Evolutionary conservation across 1,140 invertebrate genomes (phyloP), one percentile per base, ranked within the genome.

Genomic region (Hirudo medicinalis): DNA sequence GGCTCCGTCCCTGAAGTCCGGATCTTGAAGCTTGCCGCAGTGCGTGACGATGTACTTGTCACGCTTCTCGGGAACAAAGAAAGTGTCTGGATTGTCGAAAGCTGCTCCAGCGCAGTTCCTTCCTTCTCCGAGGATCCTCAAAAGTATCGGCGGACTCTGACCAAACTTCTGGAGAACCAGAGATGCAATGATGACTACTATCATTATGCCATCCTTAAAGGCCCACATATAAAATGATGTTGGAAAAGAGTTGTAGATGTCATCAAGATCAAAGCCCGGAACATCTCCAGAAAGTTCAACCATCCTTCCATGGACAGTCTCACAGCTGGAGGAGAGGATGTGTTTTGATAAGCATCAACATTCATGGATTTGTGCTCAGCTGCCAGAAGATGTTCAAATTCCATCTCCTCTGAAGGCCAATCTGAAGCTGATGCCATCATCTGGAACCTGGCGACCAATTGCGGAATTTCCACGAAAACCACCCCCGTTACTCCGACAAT

Each of bases 1-100:
- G 11, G 57, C 57, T 25, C 57, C 57, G 29, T 63, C 57, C 57
- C 57, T 63, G 57, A 25, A 63, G 29, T 63, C 57, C 11, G 57
- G 29, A 49, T 49, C 43, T 49, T 49, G 43, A 17, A 49, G 43
- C 43, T 49, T 49, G 43, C 43, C 43, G 43, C 43, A 49, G 69
- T 54, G 53, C 5, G 36, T 22, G 69, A 70, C 43, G 57, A 73
- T 73, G 69, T 73, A 73, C n/a, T 32, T 67, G 55, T 73, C 72
- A n/a, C 72, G 68, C 54, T 73, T 73, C 43, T 73, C 72, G 27
- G 72, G 72, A 25, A 57, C 13, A 22, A 73, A 73, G 32, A 70
- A 36, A 36, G 69, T 60, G 69, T 71, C 69, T 0, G 68, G 68
- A 66, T 63, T 70, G 55, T 73, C 72, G 9, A 66, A 70, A 22